These are phyloP conservation scores for Antrozous pallidus DNA, from an alignment of 2,797 vertebrate genomes.

Conservation along the genomic window DNA sequence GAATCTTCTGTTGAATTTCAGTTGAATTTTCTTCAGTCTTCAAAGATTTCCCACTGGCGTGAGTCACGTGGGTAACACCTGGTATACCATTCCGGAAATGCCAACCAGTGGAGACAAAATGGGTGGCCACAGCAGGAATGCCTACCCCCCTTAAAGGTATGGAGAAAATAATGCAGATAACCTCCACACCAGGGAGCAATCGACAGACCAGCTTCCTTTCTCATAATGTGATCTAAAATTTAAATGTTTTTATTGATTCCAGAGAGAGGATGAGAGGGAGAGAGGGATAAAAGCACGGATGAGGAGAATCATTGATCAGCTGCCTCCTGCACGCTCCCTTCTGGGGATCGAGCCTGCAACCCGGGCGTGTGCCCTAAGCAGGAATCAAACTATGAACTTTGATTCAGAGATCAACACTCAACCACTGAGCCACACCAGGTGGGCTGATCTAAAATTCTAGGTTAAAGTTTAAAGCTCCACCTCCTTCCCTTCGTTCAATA, in stretches of 20 bases:
- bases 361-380: too few relatives aligned
- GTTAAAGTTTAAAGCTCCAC: not conserved
- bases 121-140: not conserved
- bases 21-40: too few relatives aligned
- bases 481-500: not conserved
- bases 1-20: too few relatives aligned
- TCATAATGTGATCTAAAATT: not conserved
- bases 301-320: too few relatives aligned
- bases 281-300: too few relatives aligned
- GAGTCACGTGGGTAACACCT: not conserved
- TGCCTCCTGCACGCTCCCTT: too few relatives aligned
- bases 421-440: too few relatives aligned
- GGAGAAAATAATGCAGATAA: not conserved
- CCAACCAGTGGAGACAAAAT: not conserved
- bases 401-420: too few relatives aligned
- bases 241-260: not conserved
- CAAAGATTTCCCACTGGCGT: not conserved
- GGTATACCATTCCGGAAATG: not conserved
- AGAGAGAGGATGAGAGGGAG: too few relatives aligned
- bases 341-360: too few relatives aligned
- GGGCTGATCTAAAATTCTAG: not conserved
- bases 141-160: fast-evolving
- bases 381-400: too few relatives aligned
- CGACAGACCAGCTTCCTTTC: not conserved
- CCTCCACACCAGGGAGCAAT: too few relatives aligned